These are phyloP conservation scores for Leucophenga montana DNA, from an alignment of 2,888 invertebrate genomes.

Conservation along the genomic window DNA sequence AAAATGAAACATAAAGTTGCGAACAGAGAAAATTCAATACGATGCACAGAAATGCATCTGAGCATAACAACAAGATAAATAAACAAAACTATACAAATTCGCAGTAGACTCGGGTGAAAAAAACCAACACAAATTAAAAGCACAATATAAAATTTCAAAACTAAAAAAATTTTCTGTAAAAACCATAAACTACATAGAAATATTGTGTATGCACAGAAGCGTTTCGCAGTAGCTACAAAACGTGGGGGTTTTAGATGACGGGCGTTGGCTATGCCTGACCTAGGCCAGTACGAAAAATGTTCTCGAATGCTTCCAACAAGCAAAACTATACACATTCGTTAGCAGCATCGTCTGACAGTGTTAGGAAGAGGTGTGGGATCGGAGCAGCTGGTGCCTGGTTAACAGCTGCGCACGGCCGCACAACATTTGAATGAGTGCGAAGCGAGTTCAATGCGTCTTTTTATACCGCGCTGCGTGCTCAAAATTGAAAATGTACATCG, in stretches of 20 bases:
- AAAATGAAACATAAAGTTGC: background rate
- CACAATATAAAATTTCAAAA: slow-evolving; percentile 4
- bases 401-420: too few relatives aligned
- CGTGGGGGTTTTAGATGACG: background rate
- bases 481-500: background rate
- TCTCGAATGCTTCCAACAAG: too few relatives aligned
- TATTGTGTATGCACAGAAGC: slow-evolving; percentile 13
- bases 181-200: slow-evolving; percentile 3
- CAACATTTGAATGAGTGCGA: background rate
- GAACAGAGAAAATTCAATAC: background rate
- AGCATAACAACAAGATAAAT: slow-evolving; percentile 10
- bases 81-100: background rate
- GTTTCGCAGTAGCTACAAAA: background rate
- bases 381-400: too few relatives aligned
- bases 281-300: slow-evolving; percentile 9
- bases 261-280: slow-evolving; percentile 7
- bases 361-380: background rate
- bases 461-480: background rate
- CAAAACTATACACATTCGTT: background rate
- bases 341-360: background rate
- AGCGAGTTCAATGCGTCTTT: background rate
- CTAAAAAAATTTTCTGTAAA: background rate
- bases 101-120: background rate
- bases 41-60: background rate
- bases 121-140: slow-evolving; percentile 3